Conservation (phyloP, 2,888 invertebrate genomes). For the Pristionchus arcanus region DNA sequence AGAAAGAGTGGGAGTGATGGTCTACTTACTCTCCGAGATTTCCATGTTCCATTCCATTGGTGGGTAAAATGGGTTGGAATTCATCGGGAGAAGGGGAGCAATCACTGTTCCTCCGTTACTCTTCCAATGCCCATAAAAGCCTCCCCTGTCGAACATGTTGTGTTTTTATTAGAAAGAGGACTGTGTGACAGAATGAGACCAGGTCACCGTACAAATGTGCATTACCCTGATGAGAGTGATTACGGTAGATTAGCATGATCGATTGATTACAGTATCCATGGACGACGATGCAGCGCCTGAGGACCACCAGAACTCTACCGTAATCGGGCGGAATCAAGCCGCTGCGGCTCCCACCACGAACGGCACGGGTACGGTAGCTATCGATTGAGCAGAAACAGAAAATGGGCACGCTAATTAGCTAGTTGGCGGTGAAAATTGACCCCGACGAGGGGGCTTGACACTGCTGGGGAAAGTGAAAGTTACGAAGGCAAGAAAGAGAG, state of each 20-base stretch:
- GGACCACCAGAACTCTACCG: conserved; percentile 27
- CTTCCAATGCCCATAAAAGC: conserved; percentile 39
- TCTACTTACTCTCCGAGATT: conserved; percentile 9
- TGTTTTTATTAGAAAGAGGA: conserved; percentile 45
- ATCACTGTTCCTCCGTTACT: conserved; percentile 22
- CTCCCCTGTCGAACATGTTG: neutral
- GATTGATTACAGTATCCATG: conserved; percentile 50
- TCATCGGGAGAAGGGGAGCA: conserved; percentile 9
- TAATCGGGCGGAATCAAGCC: neutral
- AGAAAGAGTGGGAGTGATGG: neutral
- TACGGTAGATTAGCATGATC: conserved; percentile 12
- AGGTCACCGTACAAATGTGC: conserved; percentile 33
- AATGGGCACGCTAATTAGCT: neutral
- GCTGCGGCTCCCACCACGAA: conserved; percentile 15
- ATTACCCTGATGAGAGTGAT: conserved; percentile 13
- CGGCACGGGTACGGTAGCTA: conserved; percentile 17
- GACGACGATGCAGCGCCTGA: conserved; percentile 5
- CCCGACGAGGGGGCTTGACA: neutral
- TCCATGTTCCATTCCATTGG: neutral
- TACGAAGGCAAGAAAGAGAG: neutral
- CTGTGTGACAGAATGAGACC: conserved; percentile 4
- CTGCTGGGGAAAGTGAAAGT: conserved; percentile 24
- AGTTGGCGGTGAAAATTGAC: neutral
- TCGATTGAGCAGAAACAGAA: neutral
- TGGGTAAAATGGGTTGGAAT: conserved; percentile 13